A percentile compares a stretch with the other conserved stretches of the same genome.
Evolutionary conservation across 2,888 invertebrate genomes (phyloP).

Genomic region (Sinelater perroti): DNA sequence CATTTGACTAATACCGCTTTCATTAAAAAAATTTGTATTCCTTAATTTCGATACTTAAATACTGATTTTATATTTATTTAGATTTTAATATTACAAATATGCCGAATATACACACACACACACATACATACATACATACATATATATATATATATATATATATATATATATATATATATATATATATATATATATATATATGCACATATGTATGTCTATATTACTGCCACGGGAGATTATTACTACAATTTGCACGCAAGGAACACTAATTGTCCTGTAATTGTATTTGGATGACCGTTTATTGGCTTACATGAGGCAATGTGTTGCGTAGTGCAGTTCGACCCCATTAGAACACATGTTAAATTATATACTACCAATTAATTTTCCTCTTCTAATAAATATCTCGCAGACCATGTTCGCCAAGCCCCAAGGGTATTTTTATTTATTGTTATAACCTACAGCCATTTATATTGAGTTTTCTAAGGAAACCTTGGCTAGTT

Average conservation of each 20-base stretch:
- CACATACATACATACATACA: no score
- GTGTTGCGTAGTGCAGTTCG: constrained; percentile 7
- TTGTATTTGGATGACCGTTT: constrained; percentile 24
- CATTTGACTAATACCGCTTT: no score
- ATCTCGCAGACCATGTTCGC: neutral
- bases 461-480: constrained; percentile 7
- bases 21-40: no score
- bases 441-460: constrained; percentile 6
- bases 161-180: no score
- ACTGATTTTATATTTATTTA: no score
- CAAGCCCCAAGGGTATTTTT: neutral
- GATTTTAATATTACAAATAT: no score
- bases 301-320: constrained; percentile 1
- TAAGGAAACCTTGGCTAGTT: constrained; percentile 9
- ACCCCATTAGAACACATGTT: constrained; percentile 1
- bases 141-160: no score
- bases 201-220: no score
- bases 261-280: constrained; percentile 30
- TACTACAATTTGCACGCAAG: constrained; percentile 25
- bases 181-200: no score
- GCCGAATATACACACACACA: no score
- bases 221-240: no score
- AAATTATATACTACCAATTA: constrained; percentile 13
- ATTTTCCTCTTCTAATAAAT: constrained; percentile 10
- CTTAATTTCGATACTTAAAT: no score